Percentiles rank a stretch among this genome's conserved stretches.
These are phyloP conservation scores for Oscheius sp. DNA, from an alignment of 1,140 invertebrate species.

Conservation along the genomic window DNA sequence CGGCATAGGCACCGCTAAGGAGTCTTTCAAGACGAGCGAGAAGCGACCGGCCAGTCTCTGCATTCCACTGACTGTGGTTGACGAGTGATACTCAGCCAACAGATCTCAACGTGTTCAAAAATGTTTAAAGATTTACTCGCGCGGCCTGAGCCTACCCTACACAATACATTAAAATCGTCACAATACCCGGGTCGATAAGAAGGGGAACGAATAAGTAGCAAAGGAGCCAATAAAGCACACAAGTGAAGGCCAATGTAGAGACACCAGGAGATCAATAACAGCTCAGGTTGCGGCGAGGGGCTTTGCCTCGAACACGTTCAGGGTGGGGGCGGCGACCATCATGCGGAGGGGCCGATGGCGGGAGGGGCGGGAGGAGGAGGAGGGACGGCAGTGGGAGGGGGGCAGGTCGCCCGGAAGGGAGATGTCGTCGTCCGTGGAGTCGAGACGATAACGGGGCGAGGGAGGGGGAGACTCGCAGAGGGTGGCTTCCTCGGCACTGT, in stretches of 20 bases:
- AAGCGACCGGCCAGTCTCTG: constrained; percentile 2
- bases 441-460: background rate
- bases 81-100: too few relatives aligned
- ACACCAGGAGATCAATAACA: too few relatives aligned
- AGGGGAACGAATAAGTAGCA: too few relatives aligned
- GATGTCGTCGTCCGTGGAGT: background rate
- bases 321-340: background rate
- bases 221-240: too few relatives aligned
- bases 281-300: background rate
- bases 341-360: background rate
- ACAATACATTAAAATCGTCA: too few relatives aligned
- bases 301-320: background rate
- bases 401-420: background rate
- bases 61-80: background rate
- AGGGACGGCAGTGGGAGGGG: background rate
- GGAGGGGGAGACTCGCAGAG: background rate
- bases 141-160: too few relatives aligned
- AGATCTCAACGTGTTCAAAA: too few relatives aligned
- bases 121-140: too few relatives aligned
- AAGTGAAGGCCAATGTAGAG: too few relatives aligned
- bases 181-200: too few relatives aligned
- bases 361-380: background rate
- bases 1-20: background rate
- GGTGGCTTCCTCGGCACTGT: background rate
- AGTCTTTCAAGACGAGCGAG: background rate